phyloP scores from a whole-genome alignment of 2,888 invertebrate genomes.

The Pterobdella sp. region DNA sequence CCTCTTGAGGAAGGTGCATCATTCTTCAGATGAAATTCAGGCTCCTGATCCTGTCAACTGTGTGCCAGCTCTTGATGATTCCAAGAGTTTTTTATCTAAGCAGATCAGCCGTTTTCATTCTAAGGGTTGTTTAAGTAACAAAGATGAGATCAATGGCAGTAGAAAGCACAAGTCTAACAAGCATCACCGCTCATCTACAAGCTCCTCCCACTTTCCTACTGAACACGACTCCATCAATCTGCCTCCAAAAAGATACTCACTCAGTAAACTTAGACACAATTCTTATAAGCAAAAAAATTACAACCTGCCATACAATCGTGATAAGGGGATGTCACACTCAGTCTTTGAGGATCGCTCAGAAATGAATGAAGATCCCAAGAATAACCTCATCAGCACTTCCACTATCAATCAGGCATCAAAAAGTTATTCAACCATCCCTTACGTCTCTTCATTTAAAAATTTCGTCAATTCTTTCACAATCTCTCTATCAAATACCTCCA shows the following conservation, averaged over 20 bases:
- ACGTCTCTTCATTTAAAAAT: neutral
- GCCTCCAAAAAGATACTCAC: constrained; percentile 4
- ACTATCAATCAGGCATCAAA: neutral
- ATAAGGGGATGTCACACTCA: neutral
- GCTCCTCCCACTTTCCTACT: neutral
- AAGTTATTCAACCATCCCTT: neutral
- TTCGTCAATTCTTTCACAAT: neutral
- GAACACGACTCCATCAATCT: neutral
- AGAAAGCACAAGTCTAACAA: neutral
- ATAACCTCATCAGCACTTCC: neutral
- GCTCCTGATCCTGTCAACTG: neutral
- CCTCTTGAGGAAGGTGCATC: neutral
- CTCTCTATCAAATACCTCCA: neutral
- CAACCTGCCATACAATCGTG: neutral
- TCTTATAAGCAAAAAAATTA: neutral
- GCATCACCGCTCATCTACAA: neutral
- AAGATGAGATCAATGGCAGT: neutral
- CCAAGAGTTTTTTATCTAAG: too few relatives aligned
- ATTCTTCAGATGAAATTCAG: neutral
- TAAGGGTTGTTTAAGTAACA: neutral
- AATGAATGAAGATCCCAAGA: too few relatives aligned
- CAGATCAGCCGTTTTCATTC: neutral
- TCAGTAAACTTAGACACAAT: neutral
- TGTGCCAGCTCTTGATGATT: too few relatives aligned
- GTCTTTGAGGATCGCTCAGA: too few relatives aligned